Evolutionary conservation across 2,888 invertebrate species (phyloP).

Genomic region (Eupithecia tripunctaria): DNA sequence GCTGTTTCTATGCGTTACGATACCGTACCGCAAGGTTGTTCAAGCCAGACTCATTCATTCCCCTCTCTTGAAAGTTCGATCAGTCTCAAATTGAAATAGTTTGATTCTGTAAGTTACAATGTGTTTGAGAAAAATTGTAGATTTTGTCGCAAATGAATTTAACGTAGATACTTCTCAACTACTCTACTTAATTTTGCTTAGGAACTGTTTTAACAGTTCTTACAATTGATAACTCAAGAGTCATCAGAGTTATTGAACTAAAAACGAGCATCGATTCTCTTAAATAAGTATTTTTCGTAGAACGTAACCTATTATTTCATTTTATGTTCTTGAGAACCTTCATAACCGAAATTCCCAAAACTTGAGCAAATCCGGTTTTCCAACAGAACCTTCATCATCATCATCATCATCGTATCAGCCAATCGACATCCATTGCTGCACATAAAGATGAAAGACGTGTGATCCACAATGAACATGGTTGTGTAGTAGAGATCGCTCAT

Average conservation of each 20-base stretch:
- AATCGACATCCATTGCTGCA: too few relatives aligned
- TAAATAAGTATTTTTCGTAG: background rate
- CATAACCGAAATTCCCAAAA: background rate
- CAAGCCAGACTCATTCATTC: constrained; percentile 34
- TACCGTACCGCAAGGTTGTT: constrained; percentile 18
- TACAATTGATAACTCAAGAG: background rate
- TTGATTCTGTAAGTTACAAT: constrained; percentile 23
- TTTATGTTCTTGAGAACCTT: background rate
- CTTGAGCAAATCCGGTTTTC: background rate
- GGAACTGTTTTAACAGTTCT: background rate
- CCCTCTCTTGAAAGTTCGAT: constrained; percentile 33
- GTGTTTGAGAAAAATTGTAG: background rate
- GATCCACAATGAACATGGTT: too few relatives aligned
- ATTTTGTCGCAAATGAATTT: background rate
- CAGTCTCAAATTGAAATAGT: constrained; percentile 39
- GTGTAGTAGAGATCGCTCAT: too few relatives aligned
- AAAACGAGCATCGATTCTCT: background rate
- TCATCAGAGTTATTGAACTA: too few relatives aligned
- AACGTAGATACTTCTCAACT: background rate
- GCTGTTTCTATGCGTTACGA: background rate
- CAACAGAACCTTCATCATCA: too few relatives aligned
- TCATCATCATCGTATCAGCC: too few relatives aligned
- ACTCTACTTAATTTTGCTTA: too few relatives aligned
- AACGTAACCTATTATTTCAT: background rate
- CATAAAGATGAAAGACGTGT: too few relatives aligned